A percentile compares a stretch with the other conserved stretches of the same genome.
phyloP scores from a whole-genome alignment of 2,797 vertebrate species.

The Trichosurus vulpecula region DNA sequence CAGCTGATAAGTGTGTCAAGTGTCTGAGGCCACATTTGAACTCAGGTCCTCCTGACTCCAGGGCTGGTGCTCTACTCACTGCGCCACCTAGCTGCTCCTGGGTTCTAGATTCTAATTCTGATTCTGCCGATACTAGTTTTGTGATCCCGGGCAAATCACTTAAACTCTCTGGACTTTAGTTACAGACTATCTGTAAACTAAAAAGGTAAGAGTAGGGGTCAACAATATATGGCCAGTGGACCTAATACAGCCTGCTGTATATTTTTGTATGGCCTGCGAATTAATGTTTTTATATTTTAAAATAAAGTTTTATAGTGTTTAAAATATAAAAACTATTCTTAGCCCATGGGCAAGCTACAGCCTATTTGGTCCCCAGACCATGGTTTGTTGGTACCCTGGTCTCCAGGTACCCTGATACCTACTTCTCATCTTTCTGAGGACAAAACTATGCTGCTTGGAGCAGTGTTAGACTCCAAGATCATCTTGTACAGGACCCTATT shows the following conservation, averaged over 20 bases:
- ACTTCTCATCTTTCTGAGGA: slow-evolving; percentile 6
- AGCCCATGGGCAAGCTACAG: background rate
- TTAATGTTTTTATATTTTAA: background rate
- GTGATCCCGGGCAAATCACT: background rate
- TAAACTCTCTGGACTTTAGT: background rate
- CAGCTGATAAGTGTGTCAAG: no score
- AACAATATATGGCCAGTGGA: background rate
- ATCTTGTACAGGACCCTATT: background rate
- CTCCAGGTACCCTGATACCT: background rate
- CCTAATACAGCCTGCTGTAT: background rate
- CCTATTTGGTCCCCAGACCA: background rate
- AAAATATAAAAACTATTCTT: background rate
- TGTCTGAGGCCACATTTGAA: no score
- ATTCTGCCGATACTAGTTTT: background rate
- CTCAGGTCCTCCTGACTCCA: no score
- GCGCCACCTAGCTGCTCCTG: no score
- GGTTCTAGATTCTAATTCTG: background rate
- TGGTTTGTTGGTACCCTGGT: background rate
- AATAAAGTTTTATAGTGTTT: background rate
- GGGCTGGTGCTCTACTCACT: no score
- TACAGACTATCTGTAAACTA: background rate
- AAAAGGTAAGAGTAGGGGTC: background rate
- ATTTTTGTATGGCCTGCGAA: background rate
- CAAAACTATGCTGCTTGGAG: slow-evolving; percentile 20
- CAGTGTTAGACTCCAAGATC: background rate